Conservation (phyloP, 2,888 invertebrate genomes). For the Drosophila prolongata region DNA sequence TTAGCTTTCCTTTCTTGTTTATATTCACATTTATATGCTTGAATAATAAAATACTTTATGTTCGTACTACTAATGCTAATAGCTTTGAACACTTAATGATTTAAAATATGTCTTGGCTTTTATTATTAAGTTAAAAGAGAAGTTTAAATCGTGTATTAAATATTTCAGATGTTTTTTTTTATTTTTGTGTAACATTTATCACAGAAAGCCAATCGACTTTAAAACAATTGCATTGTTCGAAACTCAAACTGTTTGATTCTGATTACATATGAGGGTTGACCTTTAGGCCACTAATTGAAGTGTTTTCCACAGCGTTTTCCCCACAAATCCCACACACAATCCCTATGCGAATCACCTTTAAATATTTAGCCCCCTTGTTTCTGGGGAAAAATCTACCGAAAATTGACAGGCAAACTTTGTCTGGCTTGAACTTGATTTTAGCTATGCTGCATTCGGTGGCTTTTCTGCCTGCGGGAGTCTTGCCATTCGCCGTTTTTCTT, state of each 20-base stretch:
- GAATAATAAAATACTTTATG: too few relatives aligned
- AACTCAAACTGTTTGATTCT: background rate
- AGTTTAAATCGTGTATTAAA: too few relatives aligned
- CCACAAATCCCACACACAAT: background rate
- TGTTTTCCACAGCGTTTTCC: background rate
- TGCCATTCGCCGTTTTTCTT: background rate
- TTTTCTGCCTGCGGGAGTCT: constrained; percentile 16
- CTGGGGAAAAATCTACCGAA: background rate
- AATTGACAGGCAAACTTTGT: constrained; percentile 25
- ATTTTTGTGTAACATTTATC: too few relatives aligned
- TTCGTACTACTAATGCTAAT: too few relatives aligned
- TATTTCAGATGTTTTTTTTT: too few relatives aligned
- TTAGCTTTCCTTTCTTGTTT: too few relatives aligned
- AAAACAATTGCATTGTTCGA: background rate
- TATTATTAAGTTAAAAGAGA: too few relatives aligned
- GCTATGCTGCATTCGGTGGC: constrained; percentile 27
- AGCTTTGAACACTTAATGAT: too few relatives aligned
- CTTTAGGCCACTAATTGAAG: constrained; percentile 6
- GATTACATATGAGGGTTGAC: background rate
- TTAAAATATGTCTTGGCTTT: too few relatives aligned
- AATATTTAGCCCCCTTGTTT: constrained; percentile 9
- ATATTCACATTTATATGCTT: too few relatives aligned
- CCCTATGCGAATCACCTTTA: constrained; percentile 1
- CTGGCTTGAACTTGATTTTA: constrained; percentile 29
- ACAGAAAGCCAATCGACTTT: background rate